These are phyloP conservation scores for Phylloscopus whistleri DNA, from an alignment of 2,113 vertebrate species.

Conservation along the genomic window DNA sequence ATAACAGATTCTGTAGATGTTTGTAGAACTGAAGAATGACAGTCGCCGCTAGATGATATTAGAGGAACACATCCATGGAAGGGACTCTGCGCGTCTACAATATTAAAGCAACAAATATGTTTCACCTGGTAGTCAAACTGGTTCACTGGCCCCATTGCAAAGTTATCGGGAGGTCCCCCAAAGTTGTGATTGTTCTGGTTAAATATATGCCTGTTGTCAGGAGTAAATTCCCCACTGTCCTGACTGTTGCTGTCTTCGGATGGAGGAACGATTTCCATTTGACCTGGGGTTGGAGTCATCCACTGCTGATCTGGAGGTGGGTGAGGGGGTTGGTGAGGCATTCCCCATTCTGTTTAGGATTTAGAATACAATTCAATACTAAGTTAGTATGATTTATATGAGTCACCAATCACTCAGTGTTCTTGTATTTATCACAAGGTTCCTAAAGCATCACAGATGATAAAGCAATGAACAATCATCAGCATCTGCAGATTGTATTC, in stretches of 20 bases:
- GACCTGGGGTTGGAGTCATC: slow-evolving; percentile 90
- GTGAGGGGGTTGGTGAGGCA: slow-evolving; percentile 90
- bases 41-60: slow-evolving; percentile 66
- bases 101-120: slow-evolving; percentile 81
- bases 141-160: slow-evolving; percentile 94
- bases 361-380: slow-evolving; percentile 68
- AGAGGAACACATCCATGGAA: slow-evolving; percentile 73
- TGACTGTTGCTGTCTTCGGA: slow-evolving; percentile 99
- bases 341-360: slow-evolving; percentile 90
- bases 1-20: slow-evolving; percentile 60
- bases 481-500: neutral
- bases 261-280: slow-evolving; percentile 95
- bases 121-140: slow-evolving; percentile 99
- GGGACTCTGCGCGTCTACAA: slow-evolving; percentile 71
- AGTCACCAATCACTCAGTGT: neutral
- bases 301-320: slow-evolving; percentile 92
- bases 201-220: slow-evolving; percentile 92
- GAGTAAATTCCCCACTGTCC: slow-evolving; percentile 94
- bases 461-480: neutral
- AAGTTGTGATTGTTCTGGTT: slow-evolving; percentile 98
- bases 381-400: slow-evolving; percentile 14
- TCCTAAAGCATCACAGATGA: neutral
- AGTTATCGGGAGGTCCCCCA: slow-evolving; percentile 96
- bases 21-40: slow-evolving; percentile 66
- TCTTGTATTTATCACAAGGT: neutral